Evolutionary conservation across 1,140 invertebrate genomes (phyloP), one percentile per base, ranked within the genome.

Genomic region (Drosophila tani): DNA sequence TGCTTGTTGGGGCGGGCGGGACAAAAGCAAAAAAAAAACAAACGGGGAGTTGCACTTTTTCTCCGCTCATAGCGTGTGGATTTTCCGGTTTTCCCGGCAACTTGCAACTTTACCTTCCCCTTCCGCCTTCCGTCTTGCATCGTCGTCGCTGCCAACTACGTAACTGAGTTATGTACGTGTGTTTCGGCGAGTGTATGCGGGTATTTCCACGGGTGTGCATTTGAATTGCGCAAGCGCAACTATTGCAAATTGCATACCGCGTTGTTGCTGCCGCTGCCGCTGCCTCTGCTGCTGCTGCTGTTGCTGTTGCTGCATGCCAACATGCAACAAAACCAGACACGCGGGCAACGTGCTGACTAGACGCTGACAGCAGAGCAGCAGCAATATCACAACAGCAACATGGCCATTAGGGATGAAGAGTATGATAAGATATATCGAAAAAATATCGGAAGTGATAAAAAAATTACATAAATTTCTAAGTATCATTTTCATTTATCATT

Each of bases 171-270:
- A 87, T 67, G 59, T 76, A 51, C 64, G 38, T 76, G 47, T 65
- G 55, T 70, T 19, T 56, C 32, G 51, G 35, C 46, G 46, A 50
- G 60, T 79, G 60, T 71, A 35, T 56, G 40, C 53, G 53, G 51
- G 51, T 55, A 55, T 55, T 55, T 55, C 51, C 51, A 55, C 51
- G 50, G 62, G 64, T 86, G 66, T 78, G 80, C 84, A 88, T 87
- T 88, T 87, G 84, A 88, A 87, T 87, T 87, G 84, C 84, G 84
- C 84, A 87, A 87, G 84, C 81, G 84, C 84, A 87, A 84, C 84
- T 87, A 88, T 87, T 87, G 84, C 84, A 87, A 87, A 87, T 87
- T 87, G 84, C 81, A 87, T 88, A 83, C 84, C 83, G 80, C 82
- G 71, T 66, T 76, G 79, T 66, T 67, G 62, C 38, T 35, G 64